Evolutionary conservation across 2,888 invertebrate species (phyloP).

Genomic region (Nematopogon swammerdamellus): DNA sequence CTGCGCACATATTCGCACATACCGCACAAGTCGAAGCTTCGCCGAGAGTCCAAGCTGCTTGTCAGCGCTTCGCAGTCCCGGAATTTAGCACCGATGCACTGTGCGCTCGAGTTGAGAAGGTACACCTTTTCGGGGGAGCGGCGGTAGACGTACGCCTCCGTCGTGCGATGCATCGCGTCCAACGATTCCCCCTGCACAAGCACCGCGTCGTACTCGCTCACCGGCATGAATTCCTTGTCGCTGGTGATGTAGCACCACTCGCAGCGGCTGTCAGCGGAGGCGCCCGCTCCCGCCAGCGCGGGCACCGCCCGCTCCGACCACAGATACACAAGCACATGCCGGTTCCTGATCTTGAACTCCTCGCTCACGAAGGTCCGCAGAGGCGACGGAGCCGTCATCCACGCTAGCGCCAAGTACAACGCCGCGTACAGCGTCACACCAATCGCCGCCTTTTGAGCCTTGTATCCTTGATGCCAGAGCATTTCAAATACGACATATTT

Average conservation of each 20-base stretch:
- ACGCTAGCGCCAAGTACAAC: slow-evolving; percentile 21
- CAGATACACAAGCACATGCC: slow-evolving; percentile 25
- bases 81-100: neutral
- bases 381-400: slow-evolving; percentile 17
- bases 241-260: slow-evolving; percentile 30
- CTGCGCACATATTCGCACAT: neutral
- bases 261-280: slow-evolving; percentile 16
- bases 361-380: slow-evolving; percentile 22
- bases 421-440: slow-evolving; percentile 20
- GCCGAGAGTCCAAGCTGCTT: neutral
- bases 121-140: neutral
- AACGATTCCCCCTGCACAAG: slow-evolving; percentile 11
- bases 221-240: slow-evolving; percentile 28
- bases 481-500: slow-evolving; percentile 17
- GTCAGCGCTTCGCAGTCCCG: neutral
- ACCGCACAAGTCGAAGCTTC: neutral
- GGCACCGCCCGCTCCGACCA: slow-evolving; percentile 20
- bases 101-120: neutral
- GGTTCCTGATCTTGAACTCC: slow-evolving; percentile 22
- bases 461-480: slow-evolving; percentile 26
- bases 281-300: neutral
- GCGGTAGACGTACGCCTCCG: neutral
- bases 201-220: slow-evolving; percentile 28
- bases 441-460: slow-evolving; percentile 21
- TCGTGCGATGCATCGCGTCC: neutral